phyloP scores from a whole-genome alignment of 1,140 invertebrate species.

The Diorhabda sublineata region DNA sequence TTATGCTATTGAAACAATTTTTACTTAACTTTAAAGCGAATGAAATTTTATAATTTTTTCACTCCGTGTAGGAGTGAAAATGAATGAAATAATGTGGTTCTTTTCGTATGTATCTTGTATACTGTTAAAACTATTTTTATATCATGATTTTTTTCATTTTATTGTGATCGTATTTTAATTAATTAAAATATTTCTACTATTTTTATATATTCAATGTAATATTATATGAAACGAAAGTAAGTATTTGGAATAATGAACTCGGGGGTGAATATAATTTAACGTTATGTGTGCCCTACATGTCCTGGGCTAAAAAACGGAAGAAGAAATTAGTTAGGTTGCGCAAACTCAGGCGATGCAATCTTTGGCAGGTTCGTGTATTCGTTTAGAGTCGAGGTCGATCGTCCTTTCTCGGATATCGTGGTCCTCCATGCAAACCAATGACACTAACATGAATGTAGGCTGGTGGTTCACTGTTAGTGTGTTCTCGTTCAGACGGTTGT shows the following conservation, averaged over 20 bases:
- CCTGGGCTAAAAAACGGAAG: slow-evolving; percentile 16
- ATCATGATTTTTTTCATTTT: neutral
- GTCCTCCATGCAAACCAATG: slow-evolving; percentile 33
- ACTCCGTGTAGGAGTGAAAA: no score
- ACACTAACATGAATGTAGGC: slow-evolving; percentile 41
- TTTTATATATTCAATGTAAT: neutral
- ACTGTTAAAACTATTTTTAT: neutral
- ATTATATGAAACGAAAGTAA: neutral
- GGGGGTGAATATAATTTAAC: no score
- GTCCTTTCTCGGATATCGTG: slow-evolving; percentile 28
- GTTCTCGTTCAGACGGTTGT: slow-evolving; percentile 32
- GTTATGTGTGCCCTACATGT: neutral
- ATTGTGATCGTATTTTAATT: no score
- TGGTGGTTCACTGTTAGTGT: slow-evolving; percentile 39
- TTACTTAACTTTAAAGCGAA: no score
- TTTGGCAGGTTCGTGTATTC: slow-evolving; percentile 22
- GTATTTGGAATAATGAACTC: no score
- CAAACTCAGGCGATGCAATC: slow-evolving; percentile 19
- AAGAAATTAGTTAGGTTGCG: slow-evolving; percentile 11
- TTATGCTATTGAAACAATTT: no score
- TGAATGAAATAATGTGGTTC: no score
- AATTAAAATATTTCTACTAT: no score
- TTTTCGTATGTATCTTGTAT: neutral
- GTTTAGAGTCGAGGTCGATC: slow-evolving; percentile 26
- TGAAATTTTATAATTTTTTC: no score